A percentile compares a stretch with the other conserved stretches of the same genome.
Conservation (phyloP, 2,797 vertebrate species). For the Syndactyla subalaris region DNA sequence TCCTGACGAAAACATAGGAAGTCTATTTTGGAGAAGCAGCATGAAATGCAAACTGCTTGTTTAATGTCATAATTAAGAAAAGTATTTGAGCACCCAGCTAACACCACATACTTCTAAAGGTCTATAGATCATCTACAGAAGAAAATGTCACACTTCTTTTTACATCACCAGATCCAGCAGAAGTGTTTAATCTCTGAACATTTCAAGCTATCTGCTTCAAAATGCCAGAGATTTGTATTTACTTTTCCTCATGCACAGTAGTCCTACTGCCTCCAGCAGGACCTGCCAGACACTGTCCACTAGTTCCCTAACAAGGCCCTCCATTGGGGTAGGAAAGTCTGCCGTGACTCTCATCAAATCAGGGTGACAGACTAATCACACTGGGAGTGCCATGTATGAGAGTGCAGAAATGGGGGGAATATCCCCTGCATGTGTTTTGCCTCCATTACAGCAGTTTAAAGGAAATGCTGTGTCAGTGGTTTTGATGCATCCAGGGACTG, state of each 20-base stretch:
- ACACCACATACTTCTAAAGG: not conserved
- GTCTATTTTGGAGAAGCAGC: not conserved
- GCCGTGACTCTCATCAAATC: not conserved
- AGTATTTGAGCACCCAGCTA: not conserved
- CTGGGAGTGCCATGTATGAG: not conserved
- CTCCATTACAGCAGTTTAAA: slow-evolving; percentile 58
- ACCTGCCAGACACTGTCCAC: not conserved
- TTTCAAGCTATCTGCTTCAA: not conserved
- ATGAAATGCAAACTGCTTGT: not conserved
- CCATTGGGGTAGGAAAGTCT: not conserved
- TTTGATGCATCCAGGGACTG: slow-evolving; percentile 85
- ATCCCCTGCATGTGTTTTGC: slow-evolving; percentile 58
- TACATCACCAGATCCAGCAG: not conserved
- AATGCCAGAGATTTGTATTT: not conserved
- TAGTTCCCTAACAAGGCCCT: not conserved
- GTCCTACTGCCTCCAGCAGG: not conserved
- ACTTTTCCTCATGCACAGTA: not conserved
- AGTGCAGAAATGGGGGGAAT: slow-evolving; percentile 6
- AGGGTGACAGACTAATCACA: slow-evolving; percentile 63
- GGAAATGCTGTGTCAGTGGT: slow-evolving; percentile 79
- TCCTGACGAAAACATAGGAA: not conserved
- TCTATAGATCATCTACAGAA: not conserved
- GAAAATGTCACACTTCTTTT: not conserved
- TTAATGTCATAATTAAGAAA: not conserved
- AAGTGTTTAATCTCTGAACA: not conserved